Conservation (phyloP, 1,140 invertebrate species). For the Pseudomyrmex flavicornis region DNA sequence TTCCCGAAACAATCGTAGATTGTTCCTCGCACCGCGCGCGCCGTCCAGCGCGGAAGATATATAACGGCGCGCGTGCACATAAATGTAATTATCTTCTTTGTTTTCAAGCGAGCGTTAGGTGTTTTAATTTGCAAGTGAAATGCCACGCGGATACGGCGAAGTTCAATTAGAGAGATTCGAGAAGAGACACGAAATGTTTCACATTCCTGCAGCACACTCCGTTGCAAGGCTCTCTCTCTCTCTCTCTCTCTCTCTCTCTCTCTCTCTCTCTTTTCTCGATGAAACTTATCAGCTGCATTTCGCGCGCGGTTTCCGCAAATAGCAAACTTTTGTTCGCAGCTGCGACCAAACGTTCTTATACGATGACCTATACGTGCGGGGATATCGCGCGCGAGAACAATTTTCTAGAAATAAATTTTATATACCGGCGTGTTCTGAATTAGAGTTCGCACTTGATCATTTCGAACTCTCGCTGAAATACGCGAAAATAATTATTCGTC, state of each 20-base stretch:
- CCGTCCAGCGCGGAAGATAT: background rate
- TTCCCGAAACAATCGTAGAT: conserved; percentile 41
- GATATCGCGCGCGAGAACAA: conserved; percentile 1
- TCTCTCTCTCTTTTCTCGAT: conserved; percentile 19
- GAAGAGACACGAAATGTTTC: conserved; percentile 19
- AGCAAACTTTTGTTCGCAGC: conserved; percentile 77
- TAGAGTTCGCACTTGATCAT: background rate
- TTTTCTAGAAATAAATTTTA: conserved; percentile 46
- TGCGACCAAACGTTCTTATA: conserved; percentile 68
- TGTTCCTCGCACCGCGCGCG: background rate
- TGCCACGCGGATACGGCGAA: conserved; percentile 31
- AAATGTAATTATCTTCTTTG: conserved; percentile 51
- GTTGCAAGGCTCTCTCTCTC: background rate
- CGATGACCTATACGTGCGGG: conserved; percentile 21
- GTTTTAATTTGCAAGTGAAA: conserved; percentile 57
- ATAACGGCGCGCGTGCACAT: background rate
- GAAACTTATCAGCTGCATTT: conserved; percentile 53
- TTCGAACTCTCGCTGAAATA: background rate
- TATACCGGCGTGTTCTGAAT: background rate
- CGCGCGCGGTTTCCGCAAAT: conserved; percentile 59
- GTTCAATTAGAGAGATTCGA: conserved; percentile 57
- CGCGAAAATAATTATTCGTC: background rate
- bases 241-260: background rate
- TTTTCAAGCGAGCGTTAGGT: conserved; percentile 26
- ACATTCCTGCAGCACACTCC: conserved; percentile 31